Conservation (phyloP, 2,113 vertebrate species). For the Bostrychus sinensis region DNA sequence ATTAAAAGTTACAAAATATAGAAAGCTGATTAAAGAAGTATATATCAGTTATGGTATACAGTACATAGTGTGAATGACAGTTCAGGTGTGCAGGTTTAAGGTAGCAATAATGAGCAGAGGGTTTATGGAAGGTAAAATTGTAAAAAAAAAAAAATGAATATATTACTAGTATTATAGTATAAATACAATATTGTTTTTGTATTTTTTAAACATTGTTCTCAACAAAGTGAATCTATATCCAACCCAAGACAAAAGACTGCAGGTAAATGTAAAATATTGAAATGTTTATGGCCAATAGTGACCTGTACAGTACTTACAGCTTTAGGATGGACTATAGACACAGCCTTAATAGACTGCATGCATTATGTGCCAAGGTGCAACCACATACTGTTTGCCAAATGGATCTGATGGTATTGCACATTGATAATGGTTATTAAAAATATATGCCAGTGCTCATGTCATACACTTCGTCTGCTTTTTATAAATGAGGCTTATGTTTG, state of each 20-base stretch:
- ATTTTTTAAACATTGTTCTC: too few species aligned
- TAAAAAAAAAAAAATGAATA: too few species aligned
- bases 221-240: too few species aligned
- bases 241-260: background rate
- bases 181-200: too few species aligned
- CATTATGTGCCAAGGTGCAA: slow-evolving; percentile 53
- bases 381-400: slow-evolving; percentile 43
- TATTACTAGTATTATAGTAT: too few species aligned
- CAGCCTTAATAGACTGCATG: slow-evolving; percentile 55
- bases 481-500: slow-evolving; percentile 63
- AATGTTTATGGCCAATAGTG: background rate
- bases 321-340: slow-evolving; percentile 22
- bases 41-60: too few species aligned
- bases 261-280: background rate
- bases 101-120: too few species aligned
- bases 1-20: too few species aligned
- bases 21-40: too few species aligned
- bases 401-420: slow-evolving; percentile 52
- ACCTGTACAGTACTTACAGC: slow-evolving; percentile 17
- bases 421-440: slow-evolving; percentile 75
- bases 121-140: too few species aligned
- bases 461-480: slow-evolving; percentile 58
- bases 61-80: too few species aligned
- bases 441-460: slow-evolving; percentile 54
- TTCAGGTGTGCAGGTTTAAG: too few species aligned